Base-by-base conservation (phyloP, 2,797 vertebrate genomes). In the Leptoclinus maculatus region DNA sequence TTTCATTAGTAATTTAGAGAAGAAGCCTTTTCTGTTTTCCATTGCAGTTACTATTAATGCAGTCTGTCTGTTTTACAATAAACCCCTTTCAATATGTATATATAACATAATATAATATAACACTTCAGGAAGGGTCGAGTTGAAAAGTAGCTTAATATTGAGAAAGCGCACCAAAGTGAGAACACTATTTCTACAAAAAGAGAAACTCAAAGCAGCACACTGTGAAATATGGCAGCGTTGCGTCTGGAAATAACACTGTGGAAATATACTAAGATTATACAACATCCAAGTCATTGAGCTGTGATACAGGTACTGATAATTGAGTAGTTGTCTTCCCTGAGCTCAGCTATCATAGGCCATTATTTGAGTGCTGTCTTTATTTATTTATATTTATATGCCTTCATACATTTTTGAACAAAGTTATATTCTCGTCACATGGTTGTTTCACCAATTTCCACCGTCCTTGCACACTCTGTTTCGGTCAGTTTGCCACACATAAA, bases 351-450 rank as follows among this genome's bases (percentile, higher is more conserved):
- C 36, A 57, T 34, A 11, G 36, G 16, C 14, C 19, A 39, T 63
- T 36, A 62, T 11, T 63, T 43, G 4, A 63, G 29, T 25, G 1
- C n/a, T 25, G 32, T 19, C 19, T 62, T 25, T 7, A 45, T 62
- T 36, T 43, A 29, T 14, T 17, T 47, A 11, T 3, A 21, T 41
- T 62, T 29, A 5, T 2, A 0, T 43, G 54, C 32, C 7, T 49
- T 71, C 39, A 67, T 32, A 25, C 29, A 57, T 63, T 43, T 69
- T 66, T 71, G 2, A 76, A 66, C 36, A 71, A 45, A 66, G 2
- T 11, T 54, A 45, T 14, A 43, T 23, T 51, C 25, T 54, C 13
- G 54, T 59, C 29, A 54, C 54, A 36, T 59, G 21, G 19, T n/a
- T 9, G 66, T 32, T 64, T 11, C 14, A 69, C 34, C 5, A 60